Evolutionary conservation across 2,797 vertebrate species (phyloP), one percentile per base, ranked within the genome.

Genomic region (Ataeniobius toweri): DNA sequence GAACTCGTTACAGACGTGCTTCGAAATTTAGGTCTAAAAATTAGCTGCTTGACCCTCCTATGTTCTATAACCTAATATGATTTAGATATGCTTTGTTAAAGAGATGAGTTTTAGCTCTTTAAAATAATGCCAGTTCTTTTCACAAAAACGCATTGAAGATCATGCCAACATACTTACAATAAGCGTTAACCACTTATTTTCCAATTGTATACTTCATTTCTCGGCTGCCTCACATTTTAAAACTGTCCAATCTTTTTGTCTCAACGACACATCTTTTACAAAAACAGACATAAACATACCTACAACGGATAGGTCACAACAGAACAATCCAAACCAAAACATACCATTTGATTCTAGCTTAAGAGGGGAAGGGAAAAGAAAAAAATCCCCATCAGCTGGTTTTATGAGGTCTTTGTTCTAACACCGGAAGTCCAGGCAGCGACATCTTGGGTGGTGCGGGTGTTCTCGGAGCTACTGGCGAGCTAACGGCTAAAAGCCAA

Each of bases 331-430:
- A 36, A 36, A 36, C 36, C 36, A 36, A 36, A 36, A 36, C 36
- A 4, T 36, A 36, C 36, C 36, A 36, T 36, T 36, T 36, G 36
- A 36, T 36, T 36, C 46, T 16, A 14, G 67, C 5, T 26, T 12
- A 48, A 13, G 39, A 39, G 12, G 24, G 22, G 3, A 41, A 63
- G 44, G 67, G 56, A 24, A 14, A 18, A n/a, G n/a, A 5, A 31
- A 24, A 70, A 70, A 70, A 48, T 70, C 13, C 55, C 24, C 48
- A 86, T 79, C 82, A 85, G 85, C 80, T 82, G 84, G 75, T 87
- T 90, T 92, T 83, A 87, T 72, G 74, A 72, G 84, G 86, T 90
- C 92, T 93, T 94, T 93, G 93, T 94, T 93, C 88, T 75, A 53
- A 87, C 79, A 92, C 91, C 92, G 92, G 92, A 94, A 88, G 93